Base-by-base conservation (phyloP, 1,140 invertebrate genomes). In the Pachyrhynchus sulphureomaculatus region DNA sequence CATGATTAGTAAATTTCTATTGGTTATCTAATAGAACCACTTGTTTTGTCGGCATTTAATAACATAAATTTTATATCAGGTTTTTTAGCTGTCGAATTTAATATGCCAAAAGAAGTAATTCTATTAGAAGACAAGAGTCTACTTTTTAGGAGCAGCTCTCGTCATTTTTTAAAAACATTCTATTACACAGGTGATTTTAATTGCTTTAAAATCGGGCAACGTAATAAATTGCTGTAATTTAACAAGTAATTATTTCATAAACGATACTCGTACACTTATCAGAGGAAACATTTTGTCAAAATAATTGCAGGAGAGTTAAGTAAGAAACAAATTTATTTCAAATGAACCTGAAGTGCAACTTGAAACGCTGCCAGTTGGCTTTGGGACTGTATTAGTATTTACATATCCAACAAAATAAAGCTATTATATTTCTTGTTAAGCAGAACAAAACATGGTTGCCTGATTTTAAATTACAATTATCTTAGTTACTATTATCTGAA, bases 11-110 rank as follows among this genome's bases (percentile, higher is more conserved):
- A 64, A 55, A 34, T 33, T 41, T 41, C 23, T 29, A 45, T 15
- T 15, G 12, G 8, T 39, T 55, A 61, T 68, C 65, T 58, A 70
- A 61, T 70, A 58, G 34, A 64, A 65, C 58, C 67, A 70, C 44
- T 64, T 42, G 59, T 68, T 66, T 68, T 36, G 6, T 18, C 20
- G 29, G 23, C 47, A 32, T 5, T 23, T 24, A n/a, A 36, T 9
- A 13, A 45, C 24, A 47, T 47, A 5, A 4, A 21, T 41, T 8
- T 26, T 32, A n/a, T n/a, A n/a, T n/a, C n/a, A n/a, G n/a, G n/a
- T 34, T 34, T 20, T 20, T 18, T 20, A 42, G 2, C 20, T 36
- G 21, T 53, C 29, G 23, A 53, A 53, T 13, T 9, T 18, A 26
- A 32, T 29, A 34, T n/a, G 26, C 15, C 12, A 39, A 68, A 66